Base-by-base conservation (phyloP, 2,113 vertebrate species). In the Mandrillus leucophaeus region DNA sequence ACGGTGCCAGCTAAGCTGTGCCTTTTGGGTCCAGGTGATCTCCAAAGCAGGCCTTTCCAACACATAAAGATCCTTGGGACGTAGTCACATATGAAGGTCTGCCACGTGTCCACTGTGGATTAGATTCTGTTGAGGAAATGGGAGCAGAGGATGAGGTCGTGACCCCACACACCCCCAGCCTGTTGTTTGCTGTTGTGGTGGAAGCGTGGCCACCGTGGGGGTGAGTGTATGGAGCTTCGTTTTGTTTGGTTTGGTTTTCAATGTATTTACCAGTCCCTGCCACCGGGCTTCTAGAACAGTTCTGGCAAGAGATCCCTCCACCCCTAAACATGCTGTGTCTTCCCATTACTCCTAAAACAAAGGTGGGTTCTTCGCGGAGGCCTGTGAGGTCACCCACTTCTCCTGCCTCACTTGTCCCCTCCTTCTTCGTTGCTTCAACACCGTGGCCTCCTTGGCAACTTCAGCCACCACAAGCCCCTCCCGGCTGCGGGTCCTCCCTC, bases 131-230 rank as follows among this genome's bases (percentile, higher is more conserved):
- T 30, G 61, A 27, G 61, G 61, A 64, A 6, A 64, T 14, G 27
- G 27, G 61, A 64, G 27, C 61, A 64, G 61, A 64, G 61, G 61
- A 30, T 64, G 61, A 64, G 27, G 27, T 64, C 5, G 12, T 64
- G 27, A 32, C 61, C 61, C 27, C 5, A 64, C 61, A 32, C 61
- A 64, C 27, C 61, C 61, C 5, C 27, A 64, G 6, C 61, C 61
- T 64, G 61, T 6, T 64, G 61, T 64, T 64, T 13, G 5, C 61
- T 64, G 61, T 64, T 5, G 5, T 30, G 61, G 61, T 64, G 12
- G 61, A 32, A 64, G 5, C 2, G 2, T 13, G 30, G 12, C 61
- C 6, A 5, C 2, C 0, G 12, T 30, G 61, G 30, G 61, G 27
- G 27, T 0, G 27, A 30, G 61, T 13, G 27, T 32, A 64, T 14